Conservation (phyloP, 1,140 invertebrate species). For the Brachionus manjavacas region DNA sequence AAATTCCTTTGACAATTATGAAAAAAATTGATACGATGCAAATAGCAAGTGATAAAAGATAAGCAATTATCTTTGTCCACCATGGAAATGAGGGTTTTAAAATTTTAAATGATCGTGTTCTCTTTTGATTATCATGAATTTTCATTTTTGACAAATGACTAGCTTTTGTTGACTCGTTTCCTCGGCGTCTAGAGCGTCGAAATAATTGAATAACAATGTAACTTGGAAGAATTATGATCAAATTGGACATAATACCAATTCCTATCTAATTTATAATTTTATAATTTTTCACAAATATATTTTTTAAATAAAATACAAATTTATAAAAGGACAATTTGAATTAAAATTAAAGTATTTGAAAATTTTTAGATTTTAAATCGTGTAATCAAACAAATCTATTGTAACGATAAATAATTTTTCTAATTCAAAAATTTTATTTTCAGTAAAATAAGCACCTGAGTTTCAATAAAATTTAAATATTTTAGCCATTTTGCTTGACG, state of each 20-base stretch:
- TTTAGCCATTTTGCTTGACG: too few relatives aligned
- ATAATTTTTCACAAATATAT: too few relatives aligned
- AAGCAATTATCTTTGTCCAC: slow-evolving; percentile 59
- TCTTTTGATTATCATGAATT: slow-evolving; percentile 43
- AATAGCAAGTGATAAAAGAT: slow-evolving; percentile 57
- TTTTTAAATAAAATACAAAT: too few relatives aligned
- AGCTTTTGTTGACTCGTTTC: background rate
- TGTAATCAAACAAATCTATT: too few relatives aligned
- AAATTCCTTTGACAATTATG: slow-evolving; percentile 61
- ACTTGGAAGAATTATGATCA: slow-evolving; percentile 16
- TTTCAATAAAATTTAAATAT: too few relatives aligned
- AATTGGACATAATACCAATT: slow-evolving; percentile 11
- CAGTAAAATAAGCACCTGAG: too few relatives aligned
- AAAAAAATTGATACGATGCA: slow-evolving; percentile 58
- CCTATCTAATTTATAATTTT: background rate
- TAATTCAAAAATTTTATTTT: too few relatives aligned
- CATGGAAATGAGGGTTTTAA: slow-evolving; percentile 56
- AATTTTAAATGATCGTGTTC: background rate
- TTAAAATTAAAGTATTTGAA: too few relatives aligned
- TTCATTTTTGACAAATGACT: background rate
- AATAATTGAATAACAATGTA: slow-evolving; percentile 25
- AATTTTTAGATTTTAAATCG: too few relatives aligned
- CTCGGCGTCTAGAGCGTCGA: background rate
- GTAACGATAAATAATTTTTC: too few relatives aligned
- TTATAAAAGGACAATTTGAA: too few relatives aligned